Evolutionary conservation across 2,113 vertebrate genomes (phyloP), one percentile per base, ranked within the genome.

Genomic region (Heliornis fulica): DNA sequence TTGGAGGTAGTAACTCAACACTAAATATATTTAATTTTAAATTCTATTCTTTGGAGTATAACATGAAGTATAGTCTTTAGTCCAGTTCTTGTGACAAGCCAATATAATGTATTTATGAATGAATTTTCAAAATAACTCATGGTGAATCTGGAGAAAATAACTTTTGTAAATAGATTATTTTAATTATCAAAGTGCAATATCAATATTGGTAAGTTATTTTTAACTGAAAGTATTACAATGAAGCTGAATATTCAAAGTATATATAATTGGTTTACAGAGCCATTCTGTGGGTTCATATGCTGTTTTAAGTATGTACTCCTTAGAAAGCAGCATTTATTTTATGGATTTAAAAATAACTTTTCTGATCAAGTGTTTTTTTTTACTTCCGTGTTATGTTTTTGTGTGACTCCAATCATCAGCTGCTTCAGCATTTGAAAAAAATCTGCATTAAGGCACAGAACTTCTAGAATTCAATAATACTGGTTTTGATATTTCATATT

Each of bases 361-460:
- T 85, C 40, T 64, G 31, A 32, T 79, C 0, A 11, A 40, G 9
- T 21, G n/a, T 21, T 10, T 20, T 10, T 8, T 71, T 79, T 68
- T 66, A 38, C 36, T 81, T 76, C 25, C 0, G 0, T 21, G 20
- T 38, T 59, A 76, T 63, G 8, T 40, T 76, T 80, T 41, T 92
- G 6, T 18, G 7, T 69, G 2, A 72, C 60, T 90, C 21, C 28
- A 43, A 8, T 83, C 13, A 46, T 50, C 20, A 63, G 1, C 38
- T 88, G 18, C 50, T 85, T 92, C 70, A 79, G 14, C 10, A 4
- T 36, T 15, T 43, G 68, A 72, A 28, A 70, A 26, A 72, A 65
- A 5, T 51, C 38, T 29, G 10, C 0, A 0, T 53, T 48, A 51
- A 65, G 41, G 25, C 45, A 48, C 26, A 46, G 17, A 72, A 20